Evolutionary conservation across 2,113 vertebrate genomes (phyloP).

Genomic region (Ancistrus triradiatus): DNA sequence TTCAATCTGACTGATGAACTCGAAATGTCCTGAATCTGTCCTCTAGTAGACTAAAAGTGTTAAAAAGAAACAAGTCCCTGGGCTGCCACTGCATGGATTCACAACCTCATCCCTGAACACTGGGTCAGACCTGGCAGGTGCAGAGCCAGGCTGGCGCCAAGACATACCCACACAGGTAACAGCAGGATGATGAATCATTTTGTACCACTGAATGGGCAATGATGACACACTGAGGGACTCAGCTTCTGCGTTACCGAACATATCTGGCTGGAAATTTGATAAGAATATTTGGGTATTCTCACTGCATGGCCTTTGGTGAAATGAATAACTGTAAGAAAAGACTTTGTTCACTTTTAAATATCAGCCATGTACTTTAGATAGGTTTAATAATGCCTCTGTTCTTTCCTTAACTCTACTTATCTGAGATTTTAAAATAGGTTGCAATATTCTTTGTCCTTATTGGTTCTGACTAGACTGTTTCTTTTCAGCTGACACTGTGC

Average conservation of each 20-base stretch:
- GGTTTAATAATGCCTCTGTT: too few relatives aligned
- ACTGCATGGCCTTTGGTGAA: too few relatives aligned
- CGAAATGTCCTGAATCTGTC: conserved; percentile 68
- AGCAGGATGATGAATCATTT: conserved; percentile 23
- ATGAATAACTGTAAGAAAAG: too few relatives aligned
- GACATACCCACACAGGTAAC: conserved; percentile 13
- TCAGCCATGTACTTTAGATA: too few relatives aligned
- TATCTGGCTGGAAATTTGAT: too few relatives aligned
- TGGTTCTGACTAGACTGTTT: conserved; percentile 6
- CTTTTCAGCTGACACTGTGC: conserved; percentile 11
- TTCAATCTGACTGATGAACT: conserved; percentile 69
- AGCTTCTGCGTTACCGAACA: too few relatives aligned
- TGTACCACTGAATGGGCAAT: background rate
- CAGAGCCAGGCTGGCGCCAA: conserved; percentile 11
- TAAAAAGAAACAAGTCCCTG: conserved; percentile 29
- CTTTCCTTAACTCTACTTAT: background rate
- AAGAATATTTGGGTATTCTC: too few relatives aligned
- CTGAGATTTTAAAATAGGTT: background rate
- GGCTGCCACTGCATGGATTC: conserved; percentile 36
- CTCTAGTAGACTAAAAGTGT: conserved; percentile 31
- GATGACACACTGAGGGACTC: background rate
- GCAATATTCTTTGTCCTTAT: conserved; percentile 3
- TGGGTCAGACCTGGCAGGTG: conserved; percentile 15
- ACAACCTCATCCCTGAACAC: conserved; percentile 24
- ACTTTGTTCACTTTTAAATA: too few relatives aligned